These are phyloP conservation scores for Simalia tracyae DNA, from an alignment of 2,797 vertebrate genomes.

Conservation along the genomic window DNA sequence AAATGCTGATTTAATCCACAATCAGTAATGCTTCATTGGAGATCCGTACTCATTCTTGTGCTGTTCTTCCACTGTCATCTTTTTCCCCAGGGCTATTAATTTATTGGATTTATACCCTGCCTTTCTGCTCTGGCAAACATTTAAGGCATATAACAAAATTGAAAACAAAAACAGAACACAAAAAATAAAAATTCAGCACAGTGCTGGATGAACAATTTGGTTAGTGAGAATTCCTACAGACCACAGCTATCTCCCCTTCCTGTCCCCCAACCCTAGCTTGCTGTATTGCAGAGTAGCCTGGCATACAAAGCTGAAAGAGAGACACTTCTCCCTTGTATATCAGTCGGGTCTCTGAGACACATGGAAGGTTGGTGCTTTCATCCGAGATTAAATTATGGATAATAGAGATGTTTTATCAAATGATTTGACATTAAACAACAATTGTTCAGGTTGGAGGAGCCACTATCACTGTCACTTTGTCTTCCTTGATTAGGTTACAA, in stretches of 20 bases:
- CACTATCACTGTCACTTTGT: neutral
- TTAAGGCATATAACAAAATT: neutral
- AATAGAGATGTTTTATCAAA: neutral
- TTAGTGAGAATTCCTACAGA: neutral
- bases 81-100: constrained; percentile 6
- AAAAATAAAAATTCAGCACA: neutral
- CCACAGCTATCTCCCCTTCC: neutral
- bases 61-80: neutral
- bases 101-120: neutral
- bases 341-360: neutral
- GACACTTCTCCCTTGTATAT: neutral
- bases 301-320: neutral
- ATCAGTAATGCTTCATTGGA: neutral
- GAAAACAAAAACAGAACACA: neutral
- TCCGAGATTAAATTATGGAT: neutral
- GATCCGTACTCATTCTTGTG: neutral
- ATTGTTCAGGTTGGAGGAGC: neutral
- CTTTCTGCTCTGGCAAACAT: neutral
- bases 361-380: neutral
- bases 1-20: neutral
- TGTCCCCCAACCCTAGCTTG: neutral
- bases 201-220: neutral
- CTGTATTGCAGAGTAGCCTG: neutral
- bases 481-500: neutral
- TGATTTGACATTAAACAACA: neutral